A percentile compares a stretch with the other conserved stretches of the same genome.
Conservation (phyloP, 2,888 invertebrate genomes). For the Athetis lepigone region DNA sequence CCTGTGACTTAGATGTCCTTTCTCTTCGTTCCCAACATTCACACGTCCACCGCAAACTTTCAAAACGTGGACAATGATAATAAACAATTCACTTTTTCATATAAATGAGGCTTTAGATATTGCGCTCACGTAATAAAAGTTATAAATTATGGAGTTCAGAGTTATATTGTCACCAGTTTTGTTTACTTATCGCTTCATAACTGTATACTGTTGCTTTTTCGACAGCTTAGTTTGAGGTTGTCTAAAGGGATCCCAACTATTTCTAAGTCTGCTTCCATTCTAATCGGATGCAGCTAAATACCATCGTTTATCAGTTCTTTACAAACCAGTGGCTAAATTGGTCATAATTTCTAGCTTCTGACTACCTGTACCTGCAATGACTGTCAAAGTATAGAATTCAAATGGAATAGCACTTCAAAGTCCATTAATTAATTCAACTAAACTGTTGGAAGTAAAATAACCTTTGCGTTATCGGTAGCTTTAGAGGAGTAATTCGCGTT, state of each 20-base stretch:
- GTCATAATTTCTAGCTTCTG: too few species aligned
- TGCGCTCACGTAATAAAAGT: neutral
- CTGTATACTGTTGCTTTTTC: neutral
- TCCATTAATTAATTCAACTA: neutral
- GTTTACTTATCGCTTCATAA: neutral
- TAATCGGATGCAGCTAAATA: too few species aligned
- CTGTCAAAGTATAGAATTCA: too few species aligned
- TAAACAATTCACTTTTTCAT: slow-evolving; percentile 20
- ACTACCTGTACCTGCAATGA: too few species aligned
- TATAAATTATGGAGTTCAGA: neutral
- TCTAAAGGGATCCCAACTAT: too few species aligned
- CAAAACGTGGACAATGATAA: slow-evolving; percentile 23
- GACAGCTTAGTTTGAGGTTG: neutral
- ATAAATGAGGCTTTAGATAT: slow-evolving; percentile 9
- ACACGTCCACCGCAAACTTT: slow-evolving; percentile 38
- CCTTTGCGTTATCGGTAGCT: neutral
- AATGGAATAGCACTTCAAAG: neutral
- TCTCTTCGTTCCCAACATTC: slow-evolving; percentile 41
- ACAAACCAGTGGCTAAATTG: too few species aligned
- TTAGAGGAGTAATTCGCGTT: too few species aligned
- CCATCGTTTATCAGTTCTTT: too few species aligned
- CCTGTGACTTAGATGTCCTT: slow-evolving; percentile 44
- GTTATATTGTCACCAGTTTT: neutral
- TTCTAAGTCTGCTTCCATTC: too few species aligned
- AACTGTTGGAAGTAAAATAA: neutral